Evolutionary conservation across 2,888 invertebrate genomes (phyloP), one percentile per base, ranked within the genome.

Genomic region (Gymnoscelis rufifasciata): DNA sequence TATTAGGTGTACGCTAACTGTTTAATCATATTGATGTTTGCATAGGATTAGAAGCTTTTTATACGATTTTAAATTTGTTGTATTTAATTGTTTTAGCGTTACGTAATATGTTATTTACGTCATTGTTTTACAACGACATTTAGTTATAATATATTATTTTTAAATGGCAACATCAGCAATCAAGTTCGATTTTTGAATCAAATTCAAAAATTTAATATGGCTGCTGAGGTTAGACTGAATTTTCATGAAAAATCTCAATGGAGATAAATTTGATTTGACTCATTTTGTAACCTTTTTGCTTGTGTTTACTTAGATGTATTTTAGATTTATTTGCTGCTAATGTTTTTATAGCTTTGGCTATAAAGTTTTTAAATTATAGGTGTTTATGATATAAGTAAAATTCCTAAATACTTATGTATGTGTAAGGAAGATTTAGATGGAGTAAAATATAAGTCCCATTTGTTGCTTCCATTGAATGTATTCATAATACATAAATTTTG

Each of bases 381-480:
- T 45, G 47, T 39, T 48, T 47, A 53, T 44, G 38, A 39, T 3
- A 12, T 54, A 52, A 51, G 50, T 26, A 38, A 40, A 57, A 54
- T 55, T 60, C 56, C 56, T 58, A 56, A 40, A 36, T 47, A 54
- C 45, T 42, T 8, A 48, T 43, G 33, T 52, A 51, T 36, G 19
- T 35, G n/a, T 7, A 6, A 15, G 24, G 59, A 57, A 58, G 7
- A 36, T 64, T 61, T 63, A 54, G 64, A 66, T n/a, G 59, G 11
- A 10, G 6, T 35, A 33, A 59, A 36, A 62, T 60, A 64, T 56
- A 66, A 71, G 81, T 80, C 81, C 83, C 82, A 77, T 81, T 68
- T 62, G 68, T 78, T 78, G 86, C 86, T 87, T 87, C 86, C 86
- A 84, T 58, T 61, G 56, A 53, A 75, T 78, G 70, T 83, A 83